Conservation (phyloP, 92 coral and sea anemone genomes). For the Parazoanthus swiftii region DNA sequence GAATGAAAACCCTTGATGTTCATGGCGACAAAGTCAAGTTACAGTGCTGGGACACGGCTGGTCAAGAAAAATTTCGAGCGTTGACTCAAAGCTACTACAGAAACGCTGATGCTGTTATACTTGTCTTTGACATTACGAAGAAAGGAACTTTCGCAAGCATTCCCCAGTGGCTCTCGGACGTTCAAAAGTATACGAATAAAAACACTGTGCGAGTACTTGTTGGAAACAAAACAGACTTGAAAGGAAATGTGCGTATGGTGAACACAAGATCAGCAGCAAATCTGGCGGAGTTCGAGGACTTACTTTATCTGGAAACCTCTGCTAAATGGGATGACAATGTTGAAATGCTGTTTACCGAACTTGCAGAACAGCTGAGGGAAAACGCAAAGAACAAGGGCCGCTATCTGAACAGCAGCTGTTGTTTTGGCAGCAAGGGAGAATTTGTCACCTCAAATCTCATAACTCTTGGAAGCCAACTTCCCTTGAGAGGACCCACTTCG, state of each 20-base stretch:
- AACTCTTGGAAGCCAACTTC: slow-evolving; percentile 57
- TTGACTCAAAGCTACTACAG: slow-evolving; percentile 94
- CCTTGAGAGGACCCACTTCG: slow-evolving; percentile 50
- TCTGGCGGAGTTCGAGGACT: slow-evolving; percentile 96
- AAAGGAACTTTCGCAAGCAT: slow-evolving; percentile 95
- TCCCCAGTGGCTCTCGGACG: slow-evolving; percentile 96
- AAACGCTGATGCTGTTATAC: slow-evolving; percentile 95
- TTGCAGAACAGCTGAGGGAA: slow-evolving; percentile 93
- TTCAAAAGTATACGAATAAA: slow-evolving; percentile 75
- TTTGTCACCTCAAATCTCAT: slow-evolving; percentile 51
- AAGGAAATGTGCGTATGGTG: slow-evolving; percentile 86
- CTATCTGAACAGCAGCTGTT: slow-evolving; percentile 29
- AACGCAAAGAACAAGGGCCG: slow-evolving; percentile 73
- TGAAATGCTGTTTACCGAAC: slow-evolving; percentile 81
- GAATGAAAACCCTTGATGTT: slow-evolving; percentile 80
- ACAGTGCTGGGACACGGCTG: slow-evolving; percentile 99
- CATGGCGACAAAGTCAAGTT: slow-evolving; percentile 94
- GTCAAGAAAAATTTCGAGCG: slow-evolving; percentile 89
- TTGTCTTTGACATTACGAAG: slow-evolving; percentile 95
- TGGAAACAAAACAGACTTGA: slow-evolving; percentile 97
- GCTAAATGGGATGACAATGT: slow-evolving; percentile 99
- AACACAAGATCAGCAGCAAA: slow-evolving; percentile 92
- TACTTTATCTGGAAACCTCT: slow-evolving; percentile 90
- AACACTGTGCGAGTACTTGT: slow-evolving; percentile 87
- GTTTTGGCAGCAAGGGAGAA: slow-evolving; percentile 42